Evolutionary conservation across 1,140 invertebrate species (phyloP).

Genomic region (Drosophila obscura): DNA sequence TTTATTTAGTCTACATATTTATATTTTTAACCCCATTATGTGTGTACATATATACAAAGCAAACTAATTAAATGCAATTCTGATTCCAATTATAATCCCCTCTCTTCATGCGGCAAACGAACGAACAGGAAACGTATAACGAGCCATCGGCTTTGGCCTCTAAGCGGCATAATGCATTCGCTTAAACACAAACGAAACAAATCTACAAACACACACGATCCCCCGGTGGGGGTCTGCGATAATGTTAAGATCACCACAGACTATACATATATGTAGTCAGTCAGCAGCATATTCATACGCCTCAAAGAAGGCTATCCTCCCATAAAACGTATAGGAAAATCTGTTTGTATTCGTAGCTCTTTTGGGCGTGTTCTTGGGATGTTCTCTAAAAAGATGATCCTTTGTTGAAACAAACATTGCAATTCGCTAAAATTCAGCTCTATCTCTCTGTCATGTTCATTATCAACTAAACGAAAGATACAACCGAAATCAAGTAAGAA

Average conservation of each 20-base stretch:
- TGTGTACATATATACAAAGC: constrained; percentile 53
- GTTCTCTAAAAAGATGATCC: constrained; percentile 5
- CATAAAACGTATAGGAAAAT: background rate
- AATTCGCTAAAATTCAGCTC: constrained; percentile 11
- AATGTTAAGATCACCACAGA: constrained; percentile 41
- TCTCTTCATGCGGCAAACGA: constrained; percentile 17
- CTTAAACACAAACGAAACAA: constrained; percentile 32
- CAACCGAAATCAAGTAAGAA: constrained; percentile 63
- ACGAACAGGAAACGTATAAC: constrained; percentile 81
- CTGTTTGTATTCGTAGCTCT: constrained; percentile 1
- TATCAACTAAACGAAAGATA: constrained; percentile 65
- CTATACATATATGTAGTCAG: background rate
- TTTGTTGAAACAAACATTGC: constrained; percentile 59
- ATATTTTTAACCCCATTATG: constrained; percentile 39
- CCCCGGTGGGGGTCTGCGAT: constrained; percentile 10
- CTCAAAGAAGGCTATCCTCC: too few relatives aligned
- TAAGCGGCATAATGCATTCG: constrained; percentile 44
- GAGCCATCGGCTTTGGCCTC: constrained; percentile 73
- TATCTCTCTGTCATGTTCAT: constrained; percentile 47
- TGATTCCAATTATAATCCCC: constrained; percentile 19
- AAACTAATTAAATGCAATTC: constrained; percentile 43
- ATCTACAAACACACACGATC: constrained; percentile 37
- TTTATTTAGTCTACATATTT: constrained; percentile 42
- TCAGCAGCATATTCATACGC: constrained; percentile 17
- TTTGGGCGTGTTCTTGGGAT: background rate